These are phyloP conservation scores for Allolobophora icterica DNA, from an alignment of 2,888 invertebrate species.

Conservation along the genomic window DNA sequence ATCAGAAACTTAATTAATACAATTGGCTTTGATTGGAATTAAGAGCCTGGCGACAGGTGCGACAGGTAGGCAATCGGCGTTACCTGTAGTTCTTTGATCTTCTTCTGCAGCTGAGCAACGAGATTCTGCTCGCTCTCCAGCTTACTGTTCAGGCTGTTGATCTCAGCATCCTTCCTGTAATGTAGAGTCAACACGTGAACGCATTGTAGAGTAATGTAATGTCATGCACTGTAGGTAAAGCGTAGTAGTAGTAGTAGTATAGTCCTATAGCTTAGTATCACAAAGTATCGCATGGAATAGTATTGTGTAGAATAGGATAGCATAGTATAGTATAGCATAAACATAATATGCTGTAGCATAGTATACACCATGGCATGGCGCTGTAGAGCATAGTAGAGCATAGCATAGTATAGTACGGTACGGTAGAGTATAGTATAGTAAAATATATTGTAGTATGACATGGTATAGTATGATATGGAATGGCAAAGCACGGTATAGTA, in stretches of 20 bases:
- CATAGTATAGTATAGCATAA: no score
- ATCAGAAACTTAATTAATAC: no score
- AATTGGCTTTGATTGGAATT: no score
- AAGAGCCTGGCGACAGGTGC: not conserved
- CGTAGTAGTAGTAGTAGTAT: not conserved
- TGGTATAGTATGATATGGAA: not conserved
- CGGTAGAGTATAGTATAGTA: not conserved
- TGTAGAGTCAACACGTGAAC: not conserved
- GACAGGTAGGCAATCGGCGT: slow-evolving; percentile 31
- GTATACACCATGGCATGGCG: no score
- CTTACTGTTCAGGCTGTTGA: slow-evolving; percentile 88
- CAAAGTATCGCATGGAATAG: not conserved
- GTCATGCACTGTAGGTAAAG: not conserved
- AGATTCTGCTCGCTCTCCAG: slow-evolving; percentile 98
- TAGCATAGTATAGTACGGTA: not conserved
- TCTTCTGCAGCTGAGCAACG: slow-evolving; percentile 95
- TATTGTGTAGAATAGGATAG: not conserved
- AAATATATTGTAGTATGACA: not conserved
- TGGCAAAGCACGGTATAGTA: not conserved
- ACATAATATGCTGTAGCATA: no score
- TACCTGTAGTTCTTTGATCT: slow-evolving; percentile 97
- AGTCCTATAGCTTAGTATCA: not conserved
- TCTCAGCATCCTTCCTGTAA: slow-evolving; percentile 92
- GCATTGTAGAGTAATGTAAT: not conserved
- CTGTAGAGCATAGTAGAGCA: no score